Evolutionary conservation across 2,888 invertebrate genomes (phyloP), one percentile per base, ranked within the genome.

Genomic region (Leucania comma): DNA sequence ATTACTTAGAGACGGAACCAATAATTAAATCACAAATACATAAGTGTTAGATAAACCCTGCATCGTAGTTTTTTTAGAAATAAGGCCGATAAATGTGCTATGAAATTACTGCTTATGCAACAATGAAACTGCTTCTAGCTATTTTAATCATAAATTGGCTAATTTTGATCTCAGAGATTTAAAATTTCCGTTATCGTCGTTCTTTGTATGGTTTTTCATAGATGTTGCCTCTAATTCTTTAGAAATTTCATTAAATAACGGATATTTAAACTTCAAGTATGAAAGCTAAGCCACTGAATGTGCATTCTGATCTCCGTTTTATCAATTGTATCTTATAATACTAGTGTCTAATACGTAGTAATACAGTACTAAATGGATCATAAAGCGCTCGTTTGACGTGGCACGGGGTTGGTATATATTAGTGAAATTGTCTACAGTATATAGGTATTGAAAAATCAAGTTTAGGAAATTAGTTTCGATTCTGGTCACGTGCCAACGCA

Each of bases 51-150:
- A 10, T 10, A 4, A 14, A 67, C 17, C 53, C 48, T 68, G 58
- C 56, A 56, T 66, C 24, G n/a, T 57, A 65, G 54, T 48, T 38
- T 38, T 35, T 26, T 50, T 12, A 61, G 14, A 65, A 64, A 64
- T 20, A 65, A 6, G 3, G 3, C 14, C 17, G 0, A 6, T 53
- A 53, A 26, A 17, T 14, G 26, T 53, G 14, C 14, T 53, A 53
- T 42, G 42, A 42, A 42, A 48, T 48, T 48, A 48, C 46, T 48
- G n/a, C n/a, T 46, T 20, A 20, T 46, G 20, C 20, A 46, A 20
- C 8, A 6, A 46, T 20, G 38, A 46, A 20, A 17, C 20, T 17
- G 12, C 14, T 42, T 46, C 2, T 46, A 46, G 17, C 17, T 53
- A 8, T 22, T 35, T 35, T 9, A 22, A 38, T 22, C 50, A 73